These are phyloP conservation scores for Ceraclea dissimilis DNA, from an alignment of 2,888 invertebrate genomes.

Conservation along the genomic window DNA sequence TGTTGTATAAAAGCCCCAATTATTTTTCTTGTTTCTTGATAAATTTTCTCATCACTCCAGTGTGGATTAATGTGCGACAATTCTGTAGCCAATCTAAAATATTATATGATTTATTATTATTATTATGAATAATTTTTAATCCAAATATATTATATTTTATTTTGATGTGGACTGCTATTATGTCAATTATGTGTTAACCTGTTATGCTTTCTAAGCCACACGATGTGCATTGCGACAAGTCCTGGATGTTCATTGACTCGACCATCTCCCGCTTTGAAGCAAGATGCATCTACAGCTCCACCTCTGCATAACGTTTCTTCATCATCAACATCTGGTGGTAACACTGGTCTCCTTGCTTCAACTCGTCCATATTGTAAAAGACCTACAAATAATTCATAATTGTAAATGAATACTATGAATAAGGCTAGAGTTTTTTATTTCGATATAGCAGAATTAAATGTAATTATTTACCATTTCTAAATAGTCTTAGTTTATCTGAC, in stretches of 20 bases:
- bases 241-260: slow-evolving; percentile 77
- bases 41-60: slow-evolving; percentile 84
- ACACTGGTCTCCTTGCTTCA: slow-evolving; percentile 50
- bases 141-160: too few relatives aligned
- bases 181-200: slow-evolving; percentile 31
- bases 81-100: slow-evolving; percentile 59
- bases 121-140: too few relatives aligned
- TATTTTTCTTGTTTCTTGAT: slow-evolving; percentile 77
- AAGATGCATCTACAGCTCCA: slow-evolving; percentile 65
- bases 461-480: slow-evolving; percentile 55
- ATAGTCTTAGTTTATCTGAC: slow-evolving; percentile 66
- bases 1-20: slow-evolving; percentile 77
- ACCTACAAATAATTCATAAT: slow-evolving; percentile 29
- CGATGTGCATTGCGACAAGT: slow-evolving; percentile 64
- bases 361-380: slow-evolving; percentile 59
- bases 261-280: slow-evolving; percentile 72
- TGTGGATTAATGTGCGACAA: slow-evolving; percentile 68
- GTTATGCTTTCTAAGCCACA: slow-evolving; percentile 70
- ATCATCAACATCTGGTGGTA: slow-evolving; percentile 45
- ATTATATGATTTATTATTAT: neutral
- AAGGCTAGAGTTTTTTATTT: neutral
- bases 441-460: neutral
- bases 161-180: too few relatives aligned
- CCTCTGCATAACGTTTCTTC: slow-evolving; percentile 63
- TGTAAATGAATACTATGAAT: neutral